A percentile compares a stretch with the other conserved stretches of the same genome.
Conservation (phyloP, 2,888 invertebrate species). For the Rotaria socialis region DNA sequence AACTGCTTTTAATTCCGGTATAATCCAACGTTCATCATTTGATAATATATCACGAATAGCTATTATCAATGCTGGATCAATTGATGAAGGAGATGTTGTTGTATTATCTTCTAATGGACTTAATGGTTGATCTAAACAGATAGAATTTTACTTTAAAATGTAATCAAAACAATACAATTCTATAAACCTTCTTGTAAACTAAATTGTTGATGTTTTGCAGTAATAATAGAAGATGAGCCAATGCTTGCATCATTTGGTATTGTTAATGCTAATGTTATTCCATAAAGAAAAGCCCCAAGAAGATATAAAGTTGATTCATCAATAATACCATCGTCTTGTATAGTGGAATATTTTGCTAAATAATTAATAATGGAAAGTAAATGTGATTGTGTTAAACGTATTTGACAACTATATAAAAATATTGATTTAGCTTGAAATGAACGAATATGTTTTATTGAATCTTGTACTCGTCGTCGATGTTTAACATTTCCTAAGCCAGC, state of each 20-base stretch:
- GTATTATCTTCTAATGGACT: not conserved
- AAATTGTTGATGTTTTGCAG: conserved; percentile 11
- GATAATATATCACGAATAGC: conserved; percentile 23
- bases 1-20: conserved; percentile 22
- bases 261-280: not conserved
- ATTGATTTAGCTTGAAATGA: conserved; percentile 18
- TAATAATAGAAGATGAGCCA: not conserved
- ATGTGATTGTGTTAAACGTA: conserved; percentile 25
- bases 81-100: not conserved
- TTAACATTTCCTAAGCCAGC: conserved; percentile 27
- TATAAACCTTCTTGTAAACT: conserved; percentile 27
- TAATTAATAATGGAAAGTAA: conserved; percentile 1
- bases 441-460: conserved; percentile 14
- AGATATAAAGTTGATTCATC: conserved; percentile 27
- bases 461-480: conserved; percentile 32
- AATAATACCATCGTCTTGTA: conserved; percentile 36
- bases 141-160: too few relatives aligned
- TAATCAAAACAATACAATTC: not conserved
- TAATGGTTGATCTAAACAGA: conserved; percentile 3
- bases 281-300: conserved; percentile 22
- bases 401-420: conserved; percentile 36
- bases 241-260: not conserved
- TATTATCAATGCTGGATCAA: conserved; percentile 24
- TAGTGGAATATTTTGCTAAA: not conserved
- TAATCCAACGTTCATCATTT: conserved; percentile 33